Evolutionary conservation across 2,113 vertebrate genomes (phyloP), one percentile per base, ranked within the genome.

Genomic region (Hiodon tergisus): DNA sequence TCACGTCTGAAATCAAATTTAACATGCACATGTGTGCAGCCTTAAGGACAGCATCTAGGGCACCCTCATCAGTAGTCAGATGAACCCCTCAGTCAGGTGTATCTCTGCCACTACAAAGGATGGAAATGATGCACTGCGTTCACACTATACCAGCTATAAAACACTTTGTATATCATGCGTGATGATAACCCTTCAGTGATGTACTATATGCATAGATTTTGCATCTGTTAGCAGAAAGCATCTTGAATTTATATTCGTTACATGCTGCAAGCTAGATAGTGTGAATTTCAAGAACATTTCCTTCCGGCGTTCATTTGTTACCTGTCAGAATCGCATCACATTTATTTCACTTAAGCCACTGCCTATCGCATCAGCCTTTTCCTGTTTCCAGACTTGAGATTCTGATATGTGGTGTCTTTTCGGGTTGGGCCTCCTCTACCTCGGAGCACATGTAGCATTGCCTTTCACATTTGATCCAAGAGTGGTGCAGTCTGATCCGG

Each of bases 1-100:
- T 92, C 90, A 91, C 87, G 87, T 88, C 88, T 85, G 83, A 86
- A 88, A 92, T 92, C 88, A 89, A 89, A 88, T 91, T 91, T 89
- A 89, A 88, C 85, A 87, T 86, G 81, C 84, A 84, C 84, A 90
- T 88, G 86, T 87, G 88, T 91, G 86, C 90, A 87, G 90, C 87
- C 31, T 89, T 86, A 85, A 85, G 84, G 83, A 84, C 74, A 81
- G 79, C 82, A 83, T 87, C 78, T 79, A 81, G 82, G 81, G 77
- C 83, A 81, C 85, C 86, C 50, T 59, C 66, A 58, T 84, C 82
- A 83, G 75, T 77, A n/a, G 47, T 71, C 50, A 0, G 11, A 9
- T 3, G 14, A 14, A 8, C 7, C 14, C 58, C 8, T 14, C 3
- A 9, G 11, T 16, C 3, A 16, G 55, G 5, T 71, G 58, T 71